Conservation (phyloP, 2,113 vertebrate species). For the Pan troglodytes region DNA sequence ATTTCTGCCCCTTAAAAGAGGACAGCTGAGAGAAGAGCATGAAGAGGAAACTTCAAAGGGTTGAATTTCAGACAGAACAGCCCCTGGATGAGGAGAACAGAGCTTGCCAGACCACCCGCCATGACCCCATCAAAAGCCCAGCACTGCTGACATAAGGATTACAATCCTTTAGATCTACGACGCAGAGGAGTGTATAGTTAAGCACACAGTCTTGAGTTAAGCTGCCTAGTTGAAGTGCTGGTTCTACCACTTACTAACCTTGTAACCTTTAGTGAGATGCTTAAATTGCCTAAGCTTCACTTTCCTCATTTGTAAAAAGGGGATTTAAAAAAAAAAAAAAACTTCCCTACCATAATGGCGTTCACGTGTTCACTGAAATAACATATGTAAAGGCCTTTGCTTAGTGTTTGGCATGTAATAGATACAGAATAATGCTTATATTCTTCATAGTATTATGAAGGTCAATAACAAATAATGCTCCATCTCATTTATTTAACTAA, state of each 20-base stretch:
- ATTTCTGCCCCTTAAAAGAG: not conserved
- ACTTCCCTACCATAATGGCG: not conserved
- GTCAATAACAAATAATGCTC: not conserved
- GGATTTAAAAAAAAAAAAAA: not conserved
- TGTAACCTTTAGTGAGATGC: not conserved
- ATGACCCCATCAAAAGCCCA: not conserved
- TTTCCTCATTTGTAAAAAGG: not conserved
- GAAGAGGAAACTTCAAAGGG: not conserved
- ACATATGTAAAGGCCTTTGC: not conserved
- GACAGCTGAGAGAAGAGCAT: not conserved
- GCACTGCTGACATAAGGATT: not conserved
- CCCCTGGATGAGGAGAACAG: not conserved
- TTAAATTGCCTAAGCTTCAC: not conserved
- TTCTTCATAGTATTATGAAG: not conserved
- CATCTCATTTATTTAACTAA: not conserved
- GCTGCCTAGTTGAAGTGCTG: not conserved
- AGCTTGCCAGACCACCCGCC: not conserved
- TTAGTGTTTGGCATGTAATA: not conserved
- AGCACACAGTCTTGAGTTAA: not conserved
- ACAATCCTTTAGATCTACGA: not conserved
- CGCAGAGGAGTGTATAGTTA: not conserved
- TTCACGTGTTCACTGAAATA: not conserved
- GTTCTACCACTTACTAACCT: not conserved
- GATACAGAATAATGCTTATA: not conserved
- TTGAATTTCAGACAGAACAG: not conserved